These are phyloP conservation scores for Sycophila texana DNA, from an alignment of 2,888 invertebrate genomes.

Conservation along the genomic window DNA sequence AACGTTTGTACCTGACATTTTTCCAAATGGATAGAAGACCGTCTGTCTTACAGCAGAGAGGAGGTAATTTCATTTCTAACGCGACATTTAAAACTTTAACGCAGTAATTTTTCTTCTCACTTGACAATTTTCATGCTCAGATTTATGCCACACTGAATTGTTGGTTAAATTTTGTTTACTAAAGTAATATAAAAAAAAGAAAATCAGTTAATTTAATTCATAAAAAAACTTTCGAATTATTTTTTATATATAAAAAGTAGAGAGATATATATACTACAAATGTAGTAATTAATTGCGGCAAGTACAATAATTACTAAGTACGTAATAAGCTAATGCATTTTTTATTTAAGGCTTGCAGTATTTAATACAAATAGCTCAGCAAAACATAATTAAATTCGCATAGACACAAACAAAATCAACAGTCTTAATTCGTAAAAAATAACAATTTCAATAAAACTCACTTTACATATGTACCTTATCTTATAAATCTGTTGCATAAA, in stretches of 20 bases:
- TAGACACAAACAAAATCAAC: slow-evolving; percentile 47
- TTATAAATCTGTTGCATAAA: slow-evolving; percentile 21
- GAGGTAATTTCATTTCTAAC: slow-evolving; percentile 9
- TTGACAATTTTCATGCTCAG: background rate
- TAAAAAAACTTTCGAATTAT: background rate
- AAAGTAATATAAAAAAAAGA: background rate
- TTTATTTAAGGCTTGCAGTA: slow-evolving; percentile 51
- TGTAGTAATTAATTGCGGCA: background rate
- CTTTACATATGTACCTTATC: background rate
- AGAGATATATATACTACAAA: too few relatives aligned
- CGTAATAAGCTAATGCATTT: slow-evolving; percentile 47
- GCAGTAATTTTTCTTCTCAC: background rate
- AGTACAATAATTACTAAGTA: background rate
- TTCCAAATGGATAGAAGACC: slow-evolving; percentile 1
- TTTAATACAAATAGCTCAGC: slow-evolving; percentile 40
- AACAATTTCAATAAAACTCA: slow-evolving; percentile 38
- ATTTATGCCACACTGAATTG: background rate
- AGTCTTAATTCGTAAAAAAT: slow-evolving; percentile 44
- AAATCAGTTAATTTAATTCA: background rate
- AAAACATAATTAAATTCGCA: slow-evolving; percentile 41
- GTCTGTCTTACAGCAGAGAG: background rate
- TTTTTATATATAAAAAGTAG: background rate
- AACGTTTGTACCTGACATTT: slow-evolving; percentile 36
- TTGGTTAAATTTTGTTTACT: slow-evolving; percentile 10
- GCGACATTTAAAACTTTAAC: background rate